phyloP scores from a whole-genome alignment of 2,113 vertebrate species.

The Macquaria ambigua region DNA sequence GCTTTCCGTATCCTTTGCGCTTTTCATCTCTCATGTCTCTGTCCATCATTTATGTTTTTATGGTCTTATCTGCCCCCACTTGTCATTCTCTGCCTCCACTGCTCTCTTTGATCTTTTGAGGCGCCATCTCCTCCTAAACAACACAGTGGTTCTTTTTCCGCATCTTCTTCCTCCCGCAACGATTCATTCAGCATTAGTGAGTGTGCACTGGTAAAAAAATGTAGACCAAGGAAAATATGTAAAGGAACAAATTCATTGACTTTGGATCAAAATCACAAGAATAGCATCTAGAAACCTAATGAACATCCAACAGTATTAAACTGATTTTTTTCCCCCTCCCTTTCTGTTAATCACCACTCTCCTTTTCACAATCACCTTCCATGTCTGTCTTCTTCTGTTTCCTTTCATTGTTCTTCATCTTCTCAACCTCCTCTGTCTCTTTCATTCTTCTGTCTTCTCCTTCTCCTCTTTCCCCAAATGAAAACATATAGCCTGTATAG shows the following conservation, averaged over 20 bases:
- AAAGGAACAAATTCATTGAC: background rate
- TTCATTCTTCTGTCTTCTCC: background rate
- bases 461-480: conserved; percentile 15
- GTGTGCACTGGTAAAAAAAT: conserved; percentile 4
- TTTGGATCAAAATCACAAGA: background rate
- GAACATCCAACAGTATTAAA: background rate
- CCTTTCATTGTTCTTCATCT: conserved; percentile 10
- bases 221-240: background rate
- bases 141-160: background rate
- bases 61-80: conserved; percentile 51
- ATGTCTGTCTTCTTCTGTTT: background rate
- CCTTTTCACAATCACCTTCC: background rate
- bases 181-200: conserved; percentile 10
- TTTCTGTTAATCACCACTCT: conserved; percentile 25
- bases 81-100: conserved; percentile 34
- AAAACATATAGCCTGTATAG: conserved; percentile 10
- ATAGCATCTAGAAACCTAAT: background rate
- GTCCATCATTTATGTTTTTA: conserved; percentile 63
- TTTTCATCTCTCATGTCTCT: conserved; percentile 45
- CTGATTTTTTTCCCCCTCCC: background rate
- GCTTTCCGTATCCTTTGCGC: conserved; percentile 28
- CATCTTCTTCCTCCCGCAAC: conserved; percentile 9
- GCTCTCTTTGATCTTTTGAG: conserved; percentile 54
- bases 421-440: conserved; percentile 7
- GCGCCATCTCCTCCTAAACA: conserved; percentile 8